Conservation (phyloP, 2,888 invertebrate genomes). For the Carpatolechia fugitivella region DNA sequence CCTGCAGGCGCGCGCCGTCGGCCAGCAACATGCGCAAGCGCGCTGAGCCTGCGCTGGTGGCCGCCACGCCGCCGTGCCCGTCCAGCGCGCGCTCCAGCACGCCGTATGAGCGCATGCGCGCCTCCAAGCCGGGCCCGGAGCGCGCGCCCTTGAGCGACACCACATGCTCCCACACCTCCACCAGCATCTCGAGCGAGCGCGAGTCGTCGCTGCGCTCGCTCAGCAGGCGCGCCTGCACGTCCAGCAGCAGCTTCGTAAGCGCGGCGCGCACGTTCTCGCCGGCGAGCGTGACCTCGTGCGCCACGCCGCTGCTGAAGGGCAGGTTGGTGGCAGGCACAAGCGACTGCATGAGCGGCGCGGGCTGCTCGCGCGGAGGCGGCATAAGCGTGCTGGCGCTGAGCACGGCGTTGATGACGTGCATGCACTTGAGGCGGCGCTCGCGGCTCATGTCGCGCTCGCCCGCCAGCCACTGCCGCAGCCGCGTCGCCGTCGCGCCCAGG, state of each 20-base stretch:
- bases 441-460: conserved; percentile 77
- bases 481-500: conserved; percentile 81
- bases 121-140: conserved; percentile 74
- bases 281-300: conserved; percentile 74
- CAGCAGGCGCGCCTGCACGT: conserved; percentile 83
- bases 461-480: conserved; percentile 77
- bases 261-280: conserved; percentile 84
- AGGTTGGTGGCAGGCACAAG: conserved; percentile 75
- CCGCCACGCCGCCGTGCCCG: conserved; percentile 79
- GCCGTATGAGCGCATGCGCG: conserved; percentile 83
- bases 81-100: conserved; percentile 81
- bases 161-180: conserved; percentile 84
- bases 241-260: conserved; percentile 80
- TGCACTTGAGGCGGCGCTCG: conserved; percentile 83
- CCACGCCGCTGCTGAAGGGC: conserved; percentile 68
- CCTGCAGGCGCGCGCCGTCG: conserved; percentile 83
- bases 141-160: conserved; percentile 55
- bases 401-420: conserved; percentile 83
- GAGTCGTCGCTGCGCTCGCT: conserved; percentile 87
- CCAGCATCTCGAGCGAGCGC: conserved; percentile 81
- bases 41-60: conserved; percentile 70
- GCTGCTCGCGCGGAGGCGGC: conserved; percentile 85
- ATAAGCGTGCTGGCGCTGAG: conserved; percentile 82
- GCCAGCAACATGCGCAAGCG: conserved; percentile 79
- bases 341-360: conserved; percentile 74